Evolutionary conservation across 2,797 vertebrate genomes (phyloP), one percentile per base, ranked within the genome.

Genomic region (Epinephelus malabaricus): DNA sequence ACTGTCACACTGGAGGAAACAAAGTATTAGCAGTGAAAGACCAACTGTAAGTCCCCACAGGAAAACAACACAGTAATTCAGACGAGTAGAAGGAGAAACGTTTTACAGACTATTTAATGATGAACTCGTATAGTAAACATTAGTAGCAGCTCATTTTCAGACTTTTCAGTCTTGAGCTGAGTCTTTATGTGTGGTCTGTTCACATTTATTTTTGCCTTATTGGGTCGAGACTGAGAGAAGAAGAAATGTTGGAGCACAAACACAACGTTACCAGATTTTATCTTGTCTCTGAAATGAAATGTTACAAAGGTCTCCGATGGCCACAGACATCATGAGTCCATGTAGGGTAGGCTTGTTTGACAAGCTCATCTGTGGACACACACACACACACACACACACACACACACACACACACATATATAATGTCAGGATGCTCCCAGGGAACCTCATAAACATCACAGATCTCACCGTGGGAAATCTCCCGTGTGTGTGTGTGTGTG

Each of bases 361-460:
- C 74, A 79, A 46, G 63, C 45, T 50, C 75, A 49, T 81, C 67
- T 27, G 53, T 15, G 34, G 2, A 73, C 59, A 75, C 45, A 71
- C 60, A 60, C 53, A 54, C 15, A n/a, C 47, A 61, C 13, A 40
- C 45, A 21, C 53, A 54, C 54, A 55, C 65, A 25, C 54, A 38
- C 43, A 34, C 19, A 40, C 45, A 21, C 53, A 54, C 54, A 55
- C 65, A 25, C 54, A 38, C 43, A 34, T 15, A 13, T 15, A 5
- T 46, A 15, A 46, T 46, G 45, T 46, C 40, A 38, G 15, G 2
- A 71, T 60, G 53, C 54, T 75, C 61, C 77, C 71, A 71, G 76
- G 73, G 76, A 88, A 63, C 38, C 34, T 34, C 34, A 34, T 34
- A 34, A 34, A 34, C 30, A 34, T 34, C 30, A 34, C 34, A 34